phyloP scores from a whole-genome alignment of 2,888 invertebrate genomes.

The Papilio gigon region DNA sequence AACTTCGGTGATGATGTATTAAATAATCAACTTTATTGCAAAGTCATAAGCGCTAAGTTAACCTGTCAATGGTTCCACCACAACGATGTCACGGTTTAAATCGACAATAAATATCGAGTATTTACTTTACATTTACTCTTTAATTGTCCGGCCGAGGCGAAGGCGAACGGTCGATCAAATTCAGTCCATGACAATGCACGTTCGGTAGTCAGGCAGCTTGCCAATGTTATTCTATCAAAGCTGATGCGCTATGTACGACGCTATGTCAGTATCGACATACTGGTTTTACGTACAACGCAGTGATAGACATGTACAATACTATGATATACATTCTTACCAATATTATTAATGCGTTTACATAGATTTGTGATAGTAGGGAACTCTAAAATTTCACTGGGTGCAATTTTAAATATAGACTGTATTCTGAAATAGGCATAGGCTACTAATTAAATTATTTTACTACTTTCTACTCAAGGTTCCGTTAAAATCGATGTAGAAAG shows the following conservation, averaged over 20 bases:
- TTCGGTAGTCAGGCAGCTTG: slow-evolving; percentile 58
- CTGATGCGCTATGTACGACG: slow-evolving; percentile 36
- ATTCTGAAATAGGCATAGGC: too few relatives aligned
- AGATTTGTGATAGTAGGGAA: too few relatives aligned
- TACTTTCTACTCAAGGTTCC: too few relatives aligned
- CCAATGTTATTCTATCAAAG: slow-evolving; percentile 56
- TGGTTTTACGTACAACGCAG: slow-evolving; percentile 17
- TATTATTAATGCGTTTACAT: too few relatives aligned
- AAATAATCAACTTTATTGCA: slow-evolving; percentile 47
- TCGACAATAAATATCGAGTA: slow-evolving; percentile 75
- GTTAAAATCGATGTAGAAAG: too few relatives aligned
- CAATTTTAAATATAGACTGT: too few relatives aligned
- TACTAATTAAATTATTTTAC: too few relatives aligned
- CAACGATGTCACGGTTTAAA: slow-evolving; percentile 72
- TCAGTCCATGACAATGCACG: slow-evolving; percentile 70
- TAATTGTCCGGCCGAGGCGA: slow-evolving; percentile 68
- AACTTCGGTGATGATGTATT: slow-evolving; percentile 60
- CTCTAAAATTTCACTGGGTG: too few relatives aligned
- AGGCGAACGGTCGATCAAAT: slow-evolving; percentile 63
- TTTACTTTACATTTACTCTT: slow-evolving; percentile 79
- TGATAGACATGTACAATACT: not conserved
- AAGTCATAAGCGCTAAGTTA: slow-evolving; percentile 37
- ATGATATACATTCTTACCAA: not conserved
- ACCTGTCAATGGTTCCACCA: slow-evolving; percentile 41
- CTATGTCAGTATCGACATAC: slow-evolving; percentile 24